These are phyloP conservation scores for Felis chaus DNA, from an alignment of 2,113 vertebrate species.

Conservation along the genomic window DNA sequence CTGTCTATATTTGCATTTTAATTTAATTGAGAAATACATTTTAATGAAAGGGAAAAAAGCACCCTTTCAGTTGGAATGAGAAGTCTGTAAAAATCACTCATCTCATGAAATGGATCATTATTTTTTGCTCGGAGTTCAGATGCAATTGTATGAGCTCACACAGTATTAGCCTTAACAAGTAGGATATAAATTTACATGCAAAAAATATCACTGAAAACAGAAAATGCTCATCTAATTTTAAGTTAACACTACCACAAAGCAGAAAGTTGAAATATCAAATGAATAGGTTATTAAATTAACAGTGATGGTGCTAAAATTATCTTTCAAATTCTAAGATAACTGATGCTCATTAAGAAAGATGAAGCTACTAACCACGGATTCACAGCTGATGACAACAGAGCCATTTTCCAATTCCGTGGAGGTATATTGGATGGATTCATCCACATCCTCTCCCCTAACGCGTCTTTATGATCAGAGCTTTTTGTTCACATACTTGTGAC, in stretches of 20 bases:
- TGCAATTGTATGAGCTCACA: background rate
- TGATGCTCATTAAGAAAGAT: background rate
- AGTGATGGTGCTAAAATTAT: background rate
- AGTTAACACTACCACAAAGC: background rate
- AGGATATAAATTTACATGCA: background rate
- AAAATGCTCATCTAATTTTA: background rate
- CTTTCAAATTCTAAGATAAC: background rate
- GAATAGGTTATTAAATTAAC: background rate
- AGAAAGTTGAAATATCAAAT: background rate
- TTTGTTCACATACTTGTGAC: background rate
- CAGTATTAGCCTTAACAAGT: background rate
- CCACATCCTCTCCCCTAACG: background rate
- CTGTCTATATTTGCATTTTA: conserved; percentile 78
- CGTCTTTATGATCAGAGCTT: background rate
- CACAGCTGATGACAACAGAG: background rate
- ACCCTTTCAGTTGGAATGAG: background rate
- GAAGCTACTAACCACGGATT: conserved; percentile 6
- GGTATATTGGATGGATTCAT: accelerated
- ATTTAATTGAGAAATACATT: conserved; percentile 78
- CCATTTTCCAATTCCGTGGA: background rate
- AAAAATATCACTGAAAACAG: background rate
- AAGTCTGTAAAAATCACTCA: conserved; percentile 60
- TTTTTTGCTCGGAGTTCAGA: conserved; percentile 2
- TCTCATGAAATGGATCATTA: conserved; percentile 23
- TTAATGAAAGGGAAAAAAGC: conserved; percentile 38